phyloP scores from a whole-genome alignment of 2,888 invertebrate species.

The Isoperla grammatica region DNA sequence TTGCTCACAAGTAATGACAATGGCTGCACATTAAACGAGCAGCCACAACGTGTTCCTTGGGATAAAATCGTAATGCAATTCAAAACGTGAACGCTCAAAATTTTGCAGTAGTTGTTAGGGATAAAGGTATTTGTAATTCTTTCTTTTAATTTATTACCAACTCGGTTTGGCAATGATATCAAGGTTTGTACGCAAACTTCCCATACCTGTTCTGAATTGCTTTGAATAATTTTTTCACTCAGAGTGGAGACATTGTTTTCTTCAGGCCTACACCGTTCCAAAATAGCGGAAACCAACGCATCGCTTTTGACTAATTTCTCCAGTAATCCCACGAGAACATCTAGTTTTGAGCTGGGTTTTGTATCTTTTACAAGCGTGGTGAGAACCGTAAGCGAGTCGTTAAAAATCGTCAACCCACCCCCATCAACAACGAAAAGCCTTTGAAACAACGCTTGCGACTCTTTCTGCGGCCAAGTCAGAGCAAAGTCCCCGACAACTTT shows the following conservation, averaged over 20 bases:
- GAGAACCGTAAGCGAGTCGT: slow-evolving; percentile 48
- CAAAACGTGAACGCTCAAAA: slow-evolving; percentile 55
- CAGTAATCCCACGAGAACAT: slow-evolving; percentile 45
- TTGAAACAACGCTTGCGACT: slow-evolving; percentile 13
- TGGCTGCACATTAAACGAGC: slow-evolving; percentile 41
- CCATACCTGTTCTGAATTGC: slow-evolving; percentile 39
- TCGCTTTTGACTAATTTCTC: slow-evolving; percentile 53
- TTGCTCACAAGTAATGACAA: slow-evolving; percentile 57
- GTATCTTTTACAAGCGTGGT: slow-evolving; percentile 48
- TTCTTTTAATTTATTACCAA: slow-evolving; percentile 60
- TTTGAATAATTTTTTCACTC: background rate
- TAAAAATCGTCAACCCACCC: slow-evolving; percentile 37
- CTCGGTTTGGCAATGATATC: slow-evolving; percentile 60
- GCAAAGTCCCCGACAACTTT: slow-evolving; percentile 41
- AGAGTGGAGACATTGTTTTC: background rate
- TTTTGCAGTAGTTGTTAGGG: slow-evolving; percentile 51
- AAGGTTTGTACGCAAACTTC: slow-evolving; percentile 55
- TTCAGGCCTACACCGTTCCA: slow-evolving; percentile 40
- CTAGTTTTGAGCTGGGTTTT: slow-evolving; percentile 37
- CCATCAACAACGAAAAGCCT: slow-evolving; percentile 53
- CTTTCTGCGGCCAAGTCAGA: background rate
- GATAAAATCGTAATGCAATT: slow-evolving; percentile 57
- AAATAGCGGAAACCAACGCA: slow-evolving; percentile 49
- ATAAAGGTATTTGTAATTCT: slow-evolving; percentile 54
- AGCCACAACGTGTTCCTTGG: slow-evolving; percentile 35